Evolutionary conservation across 1,140 invertebrate genomes (phyloP).

Genomic region (Drosophila seguyi): DNA sequence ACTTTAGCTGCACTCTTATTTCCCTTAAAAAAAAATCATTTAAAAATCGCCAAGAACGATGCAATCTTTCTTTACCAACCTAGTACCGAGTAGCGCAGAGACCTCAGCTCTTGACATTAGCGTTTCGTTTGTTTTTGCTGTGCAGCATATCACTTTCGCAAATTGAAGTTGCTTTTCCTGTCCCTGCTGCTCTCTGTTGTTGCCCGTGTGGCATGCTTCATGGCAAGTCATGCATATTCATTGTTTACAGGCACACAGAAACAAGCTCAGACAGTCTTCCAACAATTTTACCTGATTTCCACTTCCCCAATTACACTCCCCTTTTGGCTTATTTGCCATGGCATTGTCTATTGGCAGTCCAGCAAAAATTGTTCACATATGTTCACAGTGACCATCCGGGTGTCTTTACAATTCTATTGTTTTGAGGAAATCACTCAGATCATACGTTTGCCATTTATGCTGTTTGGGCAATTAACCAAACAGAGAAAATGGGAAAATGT

Average conservation of each 20-base stretch:
- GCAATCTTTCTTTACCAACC: not conserved
- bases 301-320: slow-evolving; percentile 31
- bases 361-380: slow-evolving; percentile 31
- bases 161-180: slow-evolving; percentile 66
- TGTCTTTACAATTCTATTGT: slow-evolving; percentile 21
- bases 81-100: not conserved
- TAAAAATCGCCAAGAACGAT: not conserved
- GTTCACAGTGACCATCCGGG: slow-evolving; percentile 23
- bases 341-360: slow-evolving; percentile 2
- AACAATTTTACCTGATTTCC: slow-evolving; percentile 64
- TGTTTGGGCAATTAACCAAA: slow-evolving; percentile 59
- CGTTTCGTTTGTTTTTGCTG: slow-evolving; percentile 3
- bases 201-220: slow-evolving; percentile 62
- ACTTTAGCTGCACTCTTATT: not conserved
- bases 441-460: slow-evolving; percentile 28
- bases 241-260: slow-evolving; percentile 64
- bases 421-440: slow-evolving; percentile 6
- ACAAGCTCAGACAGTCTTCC: slow-evolving; percentile 39
- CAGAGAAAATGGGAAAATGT: not conserved
- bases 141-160: slow-evolving; percentile 67
- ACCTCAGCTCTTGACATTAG: not conserved
- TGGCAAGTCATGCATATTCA: slow-evolving; percentile 75
- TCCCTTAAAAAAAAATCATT: not conserved
- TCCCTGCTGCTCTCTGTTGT: slow-evolving; percentile 43
- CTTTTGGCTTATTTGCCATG: slow-evolving; percentile 2